Evolutionary conservation across 1,140 invertebrate genomes (phyloP).

Genomic region (Drosophila sucinea): DNA sequence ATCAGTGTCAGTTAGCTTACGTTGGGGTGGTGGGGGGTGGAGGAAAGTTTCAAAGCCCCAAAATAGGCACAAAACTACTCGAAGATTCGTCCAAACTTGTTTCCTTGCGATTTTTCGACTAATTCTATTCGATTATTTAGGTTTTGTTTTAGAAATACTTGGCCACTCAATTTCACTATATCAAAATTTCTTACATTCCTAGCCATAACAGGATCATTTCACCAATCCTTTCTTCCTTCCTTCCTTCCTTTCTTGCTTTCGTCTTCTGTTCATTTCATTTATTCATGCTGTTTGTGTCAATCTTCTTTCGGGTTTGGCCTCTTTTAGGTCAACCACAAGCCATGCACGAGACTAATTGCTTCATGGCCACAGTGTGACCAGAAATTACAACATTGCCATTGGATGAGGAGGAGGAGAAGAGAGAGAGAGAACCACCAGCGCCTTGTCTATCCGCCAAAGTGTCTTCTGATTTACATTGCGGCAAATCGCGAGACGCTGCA

Average conservation of each 20-base stretch:
- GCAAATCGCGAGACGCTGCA: not conserved
- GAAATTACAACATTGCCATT: conserved; percentile 20
- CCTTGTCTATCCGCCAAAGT: conserved; percentile 19
- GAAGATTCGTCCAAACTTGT: too few species aligned
- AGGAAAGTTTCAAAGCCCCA: too few species aligned
- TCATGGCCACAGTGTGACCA: conserved; percentile 18
- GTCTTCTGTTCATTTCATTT: not conserved
- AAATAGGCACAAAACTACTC: too few species aligned
- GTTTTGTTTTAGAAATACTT: too few species aligned
- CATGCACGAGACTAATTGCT: conserved; percentile 25
- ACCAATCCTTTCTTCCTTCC: not conserved
- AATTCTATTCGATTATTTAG: too few species aligned
- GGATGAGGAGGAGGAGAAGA: not conserved
- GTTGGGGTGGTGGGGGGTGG: too few species aligned
- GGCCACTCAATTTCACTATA: too few species aligned
- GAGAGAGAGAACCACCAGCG: too few species aligned
- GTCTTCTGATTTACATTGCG: conserved; percentile 43
- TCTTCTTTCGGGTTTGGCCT: not conserved
- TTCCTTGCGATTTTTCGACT: too few species aligned
- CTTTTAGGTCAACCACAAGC: not conserved
- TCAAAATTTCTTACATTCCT: too few species aligned
- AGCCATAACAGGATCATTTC: too few species aligned
- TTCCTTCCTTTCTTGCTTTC: not conserved
- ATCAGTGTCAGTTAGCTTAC: too few species aligned
- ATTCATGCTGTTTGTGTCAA: conserved; percentile 3